Evolutionary conservation across 2,888 invertebrate species (phyloP).

Genomic region (Abscondita cerata): DNA sequence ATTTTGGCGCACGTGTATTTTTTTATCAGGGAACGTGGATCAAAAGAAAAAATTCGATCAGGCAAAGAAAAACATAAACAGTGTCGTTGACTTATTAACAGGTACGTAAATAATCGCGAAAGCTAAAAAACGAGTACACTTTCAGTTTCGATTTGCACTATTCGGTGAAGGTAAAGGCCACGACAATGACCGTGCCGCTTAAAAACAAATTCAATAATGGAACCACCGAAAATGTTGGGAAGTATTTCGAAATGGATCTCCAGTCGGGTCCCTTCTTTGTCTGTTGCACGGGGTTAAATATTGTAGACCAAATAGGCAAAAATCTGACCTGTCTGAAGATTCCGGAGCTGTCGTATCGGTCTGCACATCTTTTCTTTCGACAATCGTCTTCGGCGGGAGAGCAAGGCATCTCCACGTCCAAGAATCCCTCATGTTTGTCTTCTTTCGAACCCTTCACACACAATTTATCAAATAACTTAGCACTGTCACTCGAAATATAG

Average conservation of each 20-base stretch:
- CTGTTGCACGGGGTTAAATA: conserved; percentile 15
- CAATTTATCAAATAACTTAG: conserved; percentile 55
- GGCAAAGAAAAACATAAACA: conserved; percentile 9
- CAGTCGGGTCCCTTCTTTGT: conserved; percentile 29
- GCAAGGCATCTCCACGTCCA: conserved; percentile 46
- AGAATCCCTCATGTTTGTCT: conserved; percentile 52
- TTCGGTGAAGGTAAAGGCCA: conserved; percentile 57
- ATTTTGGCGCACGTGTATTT: no score
- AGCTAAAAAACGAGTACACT: conserved; percentile 52
- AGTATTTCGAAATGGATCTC: conserved; percentile 22
- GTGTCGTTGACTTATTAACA: conserved; percentile 49
- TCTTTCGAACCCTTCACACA: conserved; percentile 45
- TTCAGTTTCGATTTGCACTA: conserved; percentile 55
- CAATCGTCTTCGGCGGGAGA: conserved; percentile 61
- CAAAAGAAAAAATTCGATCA: not conserved
- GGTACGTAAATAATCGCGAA: conserved; percentile 50
- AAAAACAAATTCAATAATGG: conserved; percentile 27
- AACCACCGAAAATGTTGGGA: conserved; percentile 25
- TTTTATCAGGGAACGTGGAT: no score
- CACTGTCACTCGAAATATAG: conserved; percentile 55
- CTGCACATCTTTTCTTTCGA: conserved; percentile 85
- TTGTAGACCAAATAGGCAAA: not conserved
- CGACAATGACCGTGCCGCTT: conserved; percentile 54
- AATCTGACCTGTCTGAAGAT: conserved; percentile 88
- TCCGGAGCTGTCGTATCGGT: conserved; percentile 93